Conservation (phyloP, 30 jellyfish, hydroid and myxozoan genomes). For the Pelagia noctiluca region DNA sequence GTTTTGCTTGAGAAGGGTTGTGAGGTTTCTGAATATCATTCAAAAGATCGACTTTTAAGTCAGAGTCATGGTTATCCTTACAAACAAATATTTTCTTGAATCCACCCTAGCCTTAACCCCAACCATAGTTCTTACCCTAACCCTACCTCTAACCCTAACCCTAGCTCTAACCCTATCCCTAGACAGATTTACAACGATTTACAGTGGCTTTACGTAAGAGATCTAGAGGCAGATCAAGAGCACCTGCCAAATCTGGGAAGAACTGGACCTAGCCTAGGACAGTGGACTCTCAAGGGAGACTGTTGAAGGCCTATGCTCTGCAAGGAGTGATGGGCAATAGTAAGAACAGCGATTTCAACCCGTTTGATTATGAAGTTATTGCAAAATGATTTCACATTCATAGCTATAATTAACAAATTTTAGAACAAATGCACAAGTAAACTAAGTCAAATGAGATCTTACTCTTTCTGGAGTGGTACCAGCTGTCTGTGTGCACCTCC, state of each 20-base stretch:
- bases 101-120: too few species aligned
- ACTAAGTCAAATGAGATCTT: too few species aligned
- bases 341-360: background rate
- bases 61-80: background rate
- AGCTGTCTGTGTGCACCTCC: conserved; percentile 71
- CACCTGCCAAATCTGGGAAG: too few species aligned
- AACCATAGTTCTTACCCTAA: too few species aligned
- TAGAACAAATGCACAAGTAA: background rate
- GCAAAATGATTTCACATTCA: background rate
- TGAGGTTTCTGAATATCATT: background rate
- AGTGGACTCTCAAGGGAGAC: too few species aligned
- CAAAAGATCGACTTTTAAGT: background rate
- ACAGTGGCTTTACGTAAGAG: too few species aligned
- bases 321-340: background rate
- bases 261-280: too few species aligned
- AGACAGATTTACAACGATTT: too few species aligned
- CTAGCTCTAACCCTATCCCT: too few species aligned
- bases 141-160: too few species aligned
- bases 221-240: too few species aligned
- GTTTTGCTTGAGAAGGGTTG: background rate
- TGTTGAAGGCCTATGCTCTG: background rate
- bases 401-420: background rate
- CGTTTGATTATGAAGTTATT: background rate
- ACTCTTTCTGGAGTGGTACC: conserved; percentile 59
- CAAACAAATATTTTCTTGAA: too few species aligned